Evolutionary conservation across 1,140 invertebrate genomes (phyloP).

Genomic region (Ruditapes philippinarum): DNA sequence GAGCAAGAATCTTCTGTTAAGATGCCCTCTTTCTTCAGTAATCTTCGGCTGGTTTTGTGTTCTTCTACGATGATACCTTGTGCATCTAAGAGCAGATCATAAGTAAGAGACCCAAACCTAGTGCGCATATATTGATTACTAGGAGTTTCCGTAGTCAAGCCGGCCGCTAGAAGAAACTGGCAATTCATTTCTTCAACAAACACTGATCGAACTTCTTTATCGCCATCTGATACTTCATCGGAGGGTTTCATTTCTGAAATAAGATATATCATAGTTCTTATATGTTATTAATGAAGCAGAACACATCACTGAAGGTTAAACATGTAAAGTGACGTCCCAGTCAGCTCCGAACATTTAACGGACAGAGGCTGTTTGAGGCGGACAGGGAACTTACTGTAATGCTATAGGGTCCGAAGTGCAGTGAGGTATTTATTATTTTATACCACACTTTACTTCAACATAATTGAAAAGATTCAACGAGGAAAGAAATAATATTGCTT

Average conservation of each 20-base stretch:
- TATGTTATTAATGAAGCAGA: too few species aligned
- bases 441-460: too few species aligned
- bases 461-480: too few species aligned
- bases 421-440: too few species aligned
- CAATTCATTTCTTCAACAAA: conserved; percentile 32
- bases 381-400: too few species aligned
- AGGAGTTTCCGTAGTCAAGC: conserved; percentile 28
- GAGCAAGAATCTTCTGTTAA: background rate
- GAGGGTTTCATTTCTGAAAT: background rate
- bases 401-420: too few species aligned
- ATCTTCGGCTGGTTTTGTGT: conserved; percentile 7
- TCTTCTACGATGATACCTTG: conserved; percentile 45
- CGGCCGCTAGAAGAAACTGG: conserved; percentile 39
- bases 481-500: too few species aligned
- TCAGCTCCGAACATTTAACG: too few species aligned
- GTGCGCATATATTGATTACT: conserved; percentile 29
- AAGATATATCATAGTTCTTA: background rate
- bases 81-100: conserved; percentile 48
- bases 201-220: background rate
- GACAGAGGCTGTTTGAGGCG: too few species aligned
- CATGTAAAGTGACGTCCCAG: too few species aligned
- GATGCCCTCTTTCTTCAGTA: conserved; percentile 16
- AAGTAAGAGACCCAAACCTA: conserved; percentile 34
- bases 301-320: too few species aligned
- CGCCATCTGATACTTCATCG: background rate